phyloP scores from a whole-genome alignment of 2,797 vertebrate genomes.

The Avahi laniger region DNA sequence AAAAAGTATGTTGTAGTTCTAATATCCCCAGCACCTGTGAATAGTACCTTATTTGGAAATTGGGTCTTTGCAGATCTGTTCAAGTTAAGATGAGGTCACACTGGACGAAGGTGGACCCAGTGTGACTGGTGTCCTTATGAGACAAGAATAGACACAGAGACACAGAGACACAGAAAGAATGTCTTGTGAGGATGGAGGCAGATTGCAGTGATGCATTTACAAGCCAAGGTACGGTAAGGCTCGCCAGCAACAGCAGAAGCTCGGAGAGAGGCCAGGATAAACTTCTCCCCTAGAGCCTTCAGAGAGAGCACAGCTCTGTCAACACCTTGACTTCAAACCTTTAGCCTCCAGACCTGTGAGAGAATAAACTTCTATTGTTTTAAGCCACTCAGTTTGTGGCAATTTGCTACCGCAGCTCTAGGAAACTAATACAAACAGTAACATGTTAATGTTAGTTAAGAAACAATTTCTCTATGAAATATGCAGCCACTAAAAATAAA shows the following conservation, averaged over 20 bases:
- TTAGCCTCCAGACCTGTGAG: neutral
- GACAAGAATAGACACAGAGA: neutral
- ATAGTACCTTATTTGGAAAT: neutral
- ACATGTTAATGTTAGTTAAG: neutral
- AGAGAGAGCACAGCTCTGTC: neutral
- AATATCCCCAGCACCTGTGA: neutral
- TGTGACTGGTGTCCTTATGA: neutral
- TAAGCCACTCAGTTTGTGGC: neutral
- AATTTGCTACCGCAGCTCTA: neutral
- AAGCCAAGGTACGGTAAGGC: neutral
- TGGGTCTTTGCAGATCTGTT: neutral
- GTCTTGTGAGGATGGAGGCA: neutral
- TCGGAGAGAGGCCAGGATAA: neutral
- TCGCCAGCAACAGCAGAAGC: neutral
- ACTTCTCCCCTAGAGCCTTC: neutral
- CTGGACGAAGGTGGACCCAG: neutral
- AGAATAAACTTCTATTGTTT: neutral
- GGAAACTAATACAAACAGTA: neutral
- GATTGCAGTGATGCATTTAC: rapidly evolving
- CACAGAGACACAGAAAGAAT: neutral
- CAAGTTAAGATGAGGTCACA: neutral
- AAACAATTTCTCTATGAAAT: neutral
- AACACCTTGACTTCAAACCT: neutral
- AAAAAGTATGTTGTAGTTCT: neutral
- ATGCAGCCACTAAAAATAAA: neutral